phyloP scores from a whole-genome alignment of 1,140 invertebrate species.

The Atta cephalotes region DNA sequence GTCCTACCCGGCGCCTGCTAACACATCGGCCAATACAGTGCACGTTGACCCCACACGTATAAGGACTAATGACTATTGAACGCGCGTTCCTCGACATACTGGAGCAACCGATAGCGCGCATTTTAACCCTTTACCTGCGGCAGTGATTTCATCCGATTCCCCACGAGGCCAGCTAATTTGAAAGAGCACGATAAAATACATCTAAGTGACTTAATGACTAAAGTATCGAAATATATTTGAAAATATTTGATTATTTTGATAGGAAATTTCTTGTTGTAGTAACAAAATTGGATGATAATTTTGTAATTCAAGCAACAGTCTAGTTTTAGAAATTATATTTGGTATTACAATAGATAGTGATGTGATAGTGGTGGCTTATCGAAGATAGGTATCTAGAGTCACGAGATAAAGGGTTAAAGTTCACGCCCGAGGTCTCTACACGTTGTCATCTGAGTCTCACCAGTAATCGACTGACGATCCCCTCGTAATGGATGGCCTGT shows the following conservation, averaged over 20 bases:
- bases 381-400: not conserved
- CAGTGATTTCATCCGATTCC: slow-evolving; percentile 27
- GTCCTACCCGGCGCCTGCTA: slow-evolving; percentile 45
- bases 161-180: slow-evolving; percentile 1
- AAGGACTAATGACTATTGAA: slow-evolving; percentile 10
- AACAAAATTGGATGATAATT: slow-evolving; percentile 15
- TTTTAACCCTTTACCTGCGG: slow-evolving; percentile 43
- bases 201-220: not conserved
- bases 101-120: not conserved
- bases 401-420: slow-evolving; percentile 53
- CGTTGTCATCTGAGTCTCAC: slow-evolving; percentile 36
- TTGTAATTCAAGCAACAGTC: not conserved
- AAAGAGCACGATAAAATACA: not conserved
- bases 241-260: not conserved
- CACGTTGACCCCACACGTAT: slow-evolving; percentile 64
- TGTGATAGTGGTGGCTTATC: slow-evolving; percentile 38
- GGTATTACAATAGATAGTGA: not conserved
- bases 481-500: slow-evolving; percentile 57
- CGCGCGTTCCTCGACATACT: slow-evolving; percentile 37
- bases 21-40: slow-evolving; percentile 62
- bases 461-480: slow-evolving; percentile 63
- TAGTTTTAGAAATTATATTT: not conserved
- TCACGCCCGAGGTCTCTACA: slow-evolving; percentile 19
- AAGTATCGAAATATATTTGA: not conserved
- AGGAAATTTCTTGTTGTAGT: not conserved